These are phyloP conservation scores for Cyprinodon variegatus DNA, from an alignment of 2,113 vertebrate genomes.

Conservation along the genomic window DNA sequence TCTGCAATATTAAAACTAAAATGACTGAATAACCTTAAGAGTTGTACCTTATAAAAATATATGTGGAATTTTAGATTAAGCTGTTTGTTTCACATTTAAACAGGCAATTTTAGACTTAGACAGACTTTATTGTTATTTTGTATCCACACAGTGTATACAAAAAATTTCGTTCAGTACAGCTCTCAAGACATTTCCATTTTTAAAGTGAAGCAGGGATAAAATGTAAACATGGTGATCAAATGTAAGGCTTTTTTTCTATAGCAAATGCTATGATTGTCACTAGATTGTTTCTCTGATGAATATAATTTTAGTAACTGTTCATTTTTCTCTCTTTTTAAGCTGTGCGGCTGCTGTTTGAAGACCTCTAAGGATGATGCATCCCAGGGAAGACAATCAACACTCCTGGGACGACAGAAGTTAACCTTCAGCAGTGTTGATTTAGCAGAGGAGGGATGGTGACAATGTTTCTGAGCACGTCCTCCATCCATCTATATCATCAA, in stretches of 20 bases:
- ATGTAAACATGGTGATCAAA: too few species aligned
- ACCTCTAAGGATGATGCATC: slow-evolving; percentile 8
- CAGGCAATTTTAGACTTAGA: not conserved
- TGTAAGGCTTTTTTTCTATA: not conserved
- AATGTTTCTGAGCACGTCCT: slow-evolving; percentile 11
- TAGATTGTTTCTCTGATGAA: slow-evolving; percentile 11
- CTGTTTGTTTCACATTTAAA: slow-evolving; percentile 13
- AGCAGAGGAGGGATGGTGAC: slow-evolving; percentile 3
- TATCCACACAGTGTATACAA: too few species aligned
- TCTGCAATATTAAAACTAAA: not conserved
- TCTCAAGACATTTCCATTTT: too few species aligned
- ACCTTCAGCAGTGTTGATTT: slow-evolving; percentile 7
- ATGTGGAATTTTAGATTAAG: slow-evolving; percentile 11
- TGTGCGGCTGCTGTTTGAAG: slow-evolving; percentile 12
- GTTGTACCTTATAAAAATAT: slow-evolving; percentile 3
- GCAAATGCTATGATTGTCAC: slow-evolving; percentile 7
- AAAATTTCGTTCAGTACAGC: too few species aligned
- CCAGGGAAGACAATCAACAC: slow-evolving; percentile 17
- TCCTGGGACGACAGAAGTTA: slow-evolving; percentile 15
- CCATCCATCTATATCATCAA: slow-evolving; percentile 1
- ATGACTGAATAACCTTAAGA: slow-evolving; percentile 2
- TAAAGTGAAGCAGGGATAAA: too few species aligned
- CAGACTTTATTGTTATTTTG: too few species aligned
- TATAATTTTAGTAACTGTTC: slow-evolving; percentile 18
- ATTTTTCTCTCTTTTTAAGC: slow-evolving; percentile 19